A percentile compares a stretch with the other conserved stretches of the same genome.
Conservation (phyloP, 2,113 vertebrate genomes). For the Gadus macrocephalus region DNA sequence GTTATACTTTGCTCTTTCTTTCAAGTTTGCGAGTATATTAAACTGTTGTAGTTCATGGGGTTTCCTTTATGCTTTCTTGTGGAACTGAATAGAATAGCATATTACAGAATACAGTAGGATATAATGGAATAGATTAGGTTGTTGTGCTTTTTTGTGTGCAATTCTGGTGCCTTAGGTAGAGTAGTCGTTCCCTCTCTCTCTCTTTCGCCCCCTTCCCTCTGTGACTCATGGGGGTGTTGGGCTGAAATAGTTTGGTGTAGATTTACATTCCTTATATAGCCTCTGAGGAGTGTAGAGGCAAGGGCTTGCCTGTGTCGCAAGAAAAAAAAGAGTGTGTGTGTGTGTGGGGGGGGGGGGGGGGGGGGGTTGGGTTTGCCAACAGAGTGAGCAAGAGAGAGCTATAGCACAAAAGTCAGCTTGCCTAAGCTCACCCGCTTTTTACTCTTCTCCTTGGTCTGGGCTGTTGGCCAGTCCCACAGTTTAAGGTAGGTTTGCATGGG, state of each 20-base stretch:
- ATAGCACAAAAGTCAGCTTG: conserved; percentile 56
- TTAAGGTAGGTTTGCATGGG: conserved; percentile 62
- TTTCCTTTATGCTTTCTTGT: no score
- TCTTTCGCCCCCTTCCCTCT: conserved; percentile 21
- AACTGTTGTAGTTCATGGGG: no score
- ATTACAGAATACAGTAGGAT: no score
- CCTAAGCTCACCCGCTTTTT: conserved; percentile 48
- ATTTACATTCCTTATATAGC: conserved; percentile 87
- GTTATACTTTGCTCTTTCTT: no score
- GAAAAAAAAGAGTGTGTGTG: conserved; percentile 8
- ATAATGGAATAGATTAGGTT: not conserved
- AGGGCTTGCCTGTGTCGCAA: conserved; percentile 66
- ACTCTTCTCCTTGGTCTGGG: conserved; percentile 59
- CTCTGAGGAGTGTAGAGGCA: conserved; percentile 71
- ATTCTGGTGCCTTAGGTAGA: conserved; percentile 48
- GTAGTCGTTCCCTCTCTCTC: conserved; percentile 52
- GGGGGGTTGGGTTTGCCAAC: conserved; percentile 54
- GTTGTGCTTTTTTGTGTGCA: conserved; percentile 31
- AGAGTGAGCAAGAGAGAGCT: conserved; percentile 30
- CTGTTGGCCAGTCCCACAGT: conserved; percentile 51
- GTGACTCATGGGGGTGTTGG: conserved; percentile 82
- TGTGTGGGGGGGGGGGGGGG: conserved; percentile 26
- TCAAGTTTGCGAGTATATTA: no score
- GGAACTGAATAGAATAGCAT: no score
- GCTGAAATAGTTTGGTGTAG: conserved; percentile 84